Base-by-base conservation (phyloP, 2,888 invertebrate genomes). In the Thereva unica region DNA sequence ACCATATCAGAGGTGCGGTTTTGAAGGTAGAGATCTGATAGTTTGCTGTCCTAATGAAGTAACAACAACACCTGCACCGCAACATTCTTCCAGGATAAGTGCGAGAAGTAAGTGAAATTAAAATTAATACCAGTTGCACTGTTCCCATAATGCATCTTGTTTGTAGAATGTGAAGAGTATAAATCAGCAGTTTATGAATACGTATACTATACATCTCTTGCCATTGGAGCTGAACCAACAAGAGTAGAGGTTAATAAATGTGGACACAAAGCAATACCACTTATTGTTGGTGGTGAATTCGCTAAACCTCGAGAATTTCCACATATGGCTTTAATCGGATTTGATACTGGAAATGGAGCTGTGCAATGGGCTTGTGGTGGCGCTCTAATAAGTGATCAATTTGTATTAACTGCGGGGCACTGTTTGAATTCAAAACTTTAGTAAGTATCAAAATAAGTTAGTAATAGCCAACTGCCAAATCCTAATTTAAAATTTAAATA, bases 361-460 rank as follows among this genome's bases (percentile, higher is more conserved):
- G 67, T 2, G 23, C 23, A 23, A 57, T 82, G 80, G 81, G 42
- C 63, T 1, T 86, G 86, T 73, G 86, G 85, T 4, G 87, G 86
- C 1, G 80, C 83, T 1, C 74, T 87, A 37, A 81, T 87, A 23
- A 83, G 83, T 52, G 79, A 82, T 7, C 74, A 75, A 50, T 83
- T 81, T 76, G 80, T 86, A 2, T 73, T 86, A 42, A 85, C 85
- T 3, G 85, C 85, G 3, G 86, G 84, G 0, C 86, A 87, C 73
- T 87, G 87, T 70, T 71, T 76, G n/a, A 50, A 71, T 12, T 67
- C 72, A 42, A 6, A 55, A 38, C 66, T 68, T 45, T 57, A 67
- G 74, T 72, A 71, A 69, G 70, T 68, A 67, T 67, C 7, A 42
- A 42, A 42, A 42, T 42, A 7, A 42, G 3, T 9, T 3, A 12